These are phyloP conservation scores for Okamejei kenojei DNA, from an alignment of 2,797 vertebrate genomes.

Conservation along the genomic window DNA sequence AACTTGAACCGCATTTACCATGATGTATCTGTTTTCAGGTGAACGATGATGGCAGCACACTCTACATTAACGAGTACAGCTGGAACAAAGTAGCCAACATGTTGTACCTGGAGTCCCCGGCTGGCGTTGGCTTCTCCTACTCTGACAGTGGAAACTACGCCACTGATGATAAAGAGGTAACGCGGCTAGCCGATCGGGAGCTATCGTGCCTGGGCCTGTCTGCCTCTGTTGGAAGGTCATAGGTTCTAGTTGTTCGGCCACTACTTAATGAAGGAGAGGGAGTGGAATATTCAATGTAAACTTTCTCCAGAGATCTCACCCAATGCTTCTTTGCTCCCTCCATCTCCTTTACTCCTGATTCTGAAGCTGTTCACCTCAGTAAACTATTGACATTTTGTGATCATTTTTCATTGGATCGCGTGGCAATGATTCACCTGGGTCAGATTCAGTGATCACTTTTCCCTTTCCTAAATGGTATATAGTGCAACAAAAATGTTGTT, in stretches of 20 bases:
- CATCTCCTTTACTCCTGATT: neutral
- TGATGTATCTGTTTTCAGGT: constrained; percentile 49
- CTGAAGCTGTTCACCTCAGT: no score
- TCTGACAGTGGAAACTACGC: constrained; percentile 57
- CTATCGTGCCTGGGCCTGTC: no score
- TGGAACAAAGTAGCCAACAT: constrained; percentile 67
- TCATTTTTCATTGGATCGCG: no score
- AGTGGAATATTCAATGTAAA: no score
- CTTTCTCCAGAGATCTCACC: neutral
- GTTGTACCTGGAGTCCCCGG: constrained; percentile 66
- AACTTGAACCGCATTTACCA: neutral
- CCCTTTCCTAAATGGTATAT: no score
- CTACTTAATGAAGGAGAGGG: no score
- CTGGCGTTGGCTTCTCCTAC: constrained; percentile 67
- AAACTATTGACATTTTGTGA: no score
- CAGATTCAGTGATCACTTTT: no score
- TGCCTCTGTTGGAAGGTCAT: neutral
- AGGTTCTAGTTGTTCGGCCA: no score
- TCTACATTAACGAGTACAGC: constrained; percentile 63
- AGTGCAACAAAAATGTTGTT: no score
- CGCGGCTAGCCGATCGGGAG: no score
- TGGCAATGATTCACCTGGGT: no score
- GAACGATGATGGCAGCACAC: constrained; percentile 54
- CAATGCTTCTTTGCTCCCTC: neutral
- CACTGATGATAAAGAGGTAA: constrained; percentile 60